These are phyloP conservation scores for Nerophis ophidion DNA, from an alignment of 2,113 vertebrate genomes.

Conservation along the genomic window DNA sequence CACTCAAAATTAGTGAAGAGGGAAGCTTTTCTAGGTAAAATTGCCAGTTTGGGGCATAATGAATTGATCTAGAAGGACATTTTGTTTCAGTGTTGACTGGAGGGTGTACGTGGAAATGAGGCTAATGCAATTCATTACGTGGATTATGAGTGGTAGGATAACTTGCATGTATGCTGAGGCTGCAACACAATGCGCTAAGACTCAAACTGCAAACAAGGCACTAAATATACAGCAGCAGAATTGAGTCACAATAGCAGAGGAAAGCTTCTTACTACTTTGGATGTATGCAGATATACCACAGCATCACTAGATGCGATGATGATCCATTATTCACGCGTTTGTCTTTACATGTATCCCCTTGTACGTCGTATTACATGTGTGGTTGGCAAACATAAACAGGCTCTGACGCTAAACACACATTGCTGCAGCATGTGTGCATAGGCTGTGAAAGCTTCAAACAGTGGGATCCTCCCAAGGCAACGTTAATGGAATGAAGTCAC, in stretches of 20 bases:
- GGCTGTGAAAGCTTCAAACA: constrained; percentile 18
- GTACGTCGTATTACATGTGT: neutral
- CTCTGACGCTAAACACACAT: neutral
- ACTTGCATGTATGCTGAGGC: constrained; percentile 4
- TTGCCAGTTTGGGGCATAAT: too few species aligned
- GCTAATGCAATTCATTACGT: constrained; percentile 13
- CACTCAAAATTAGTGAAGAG: too few species aligned
- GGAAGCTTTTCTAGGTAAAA: too few species aligned
- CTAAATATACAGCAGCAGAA: neutral
- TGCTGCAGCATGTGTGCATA: constrained; percentile 13
- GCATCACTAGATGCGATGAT: neutral
- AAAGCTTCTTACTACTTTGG: neutral
- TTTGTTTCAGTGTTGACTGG: neutral
- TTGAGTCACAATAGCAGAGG: constrained; percentile 1
- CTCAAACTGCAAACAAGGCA: neutral
- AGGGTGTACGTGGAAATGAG: neutral
- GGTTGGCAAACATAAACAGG: neutral
- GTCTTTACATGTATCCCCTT: neutral
- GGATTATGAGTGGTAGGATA: constrained; percentile 12
- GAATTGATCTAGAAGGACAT: neutral
- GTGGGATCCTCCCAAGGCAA: constrained; percentile 41
- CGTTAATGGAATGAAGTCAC: constrained; percentile 55
- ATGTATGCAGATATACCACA: neutral
- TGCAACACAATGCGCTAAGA: neutral
- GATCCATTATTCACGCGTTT: constrained; percentile 2